Conservation (phyloP, 2,797 vertebrate genomes). For the Myiotriccus ornatus region DNA sequence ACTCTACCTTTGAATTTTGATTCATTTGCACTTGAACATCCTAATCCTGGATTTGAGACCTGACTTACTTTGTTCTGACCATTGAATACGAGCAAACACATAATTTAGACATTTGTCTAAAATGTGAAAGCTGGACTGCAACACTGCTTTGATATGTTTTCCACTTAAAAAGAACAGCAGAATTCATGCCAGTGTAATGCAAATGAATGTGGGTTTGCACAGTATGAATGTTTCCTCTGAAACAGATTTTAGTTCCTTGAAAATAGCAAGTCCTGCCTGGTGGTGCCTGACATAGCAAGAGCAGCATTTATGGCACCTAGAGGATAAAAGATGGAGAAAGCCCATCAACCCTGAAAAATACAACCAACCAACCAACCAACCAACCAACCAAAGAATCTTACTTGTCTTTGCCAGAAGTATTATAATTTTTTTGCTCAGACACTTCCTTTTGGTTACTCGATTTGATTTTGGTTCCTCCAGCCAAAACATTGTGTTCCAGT, state of each 20-base stretch:
- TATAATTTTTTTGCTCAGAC: not conserved
- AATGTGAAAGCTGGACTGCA: not conserved
- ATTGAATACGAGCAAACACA: not conserved
- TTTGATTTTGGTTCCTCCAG: not conserved
- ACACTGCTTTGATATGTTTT: not conserved
- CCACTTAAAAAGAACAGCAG: not conserved
- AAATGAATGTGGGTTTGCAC: conserved; percentile 12
- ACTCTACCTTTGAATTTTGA: not conserved
- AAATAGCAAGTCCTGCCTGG: not conserved
- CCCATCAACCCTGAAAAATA: not conserved
- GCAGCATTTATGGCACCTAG: not conserved
- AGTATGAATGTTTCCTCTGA: not conserved
- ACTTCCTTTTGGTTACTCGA: not conserved
- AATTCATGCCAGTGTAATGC: not conserved
- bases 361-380: not conserved
- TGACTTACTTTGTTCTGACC: not conserved
- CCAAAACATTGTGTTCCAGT: no score
- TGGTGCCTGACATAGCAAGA: not conserved
- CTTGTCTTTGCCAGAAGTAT: not conserved
- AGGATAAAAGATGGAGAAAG: not conserved
- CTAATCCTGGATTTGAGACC: not conserved
- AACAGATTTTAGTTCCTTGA: conserved; percentile 1
- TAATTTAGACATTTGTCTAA: not conserved
- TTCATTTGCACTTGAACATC: not conserved
- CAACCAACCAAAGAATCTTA: not conserved